These are phyloP conservation scores for Hemicentrotus pulcherrimus DNA, from an alignment of 35 echinoderm and acorn worm genomes.

Conservation along the genomic window DNA sequence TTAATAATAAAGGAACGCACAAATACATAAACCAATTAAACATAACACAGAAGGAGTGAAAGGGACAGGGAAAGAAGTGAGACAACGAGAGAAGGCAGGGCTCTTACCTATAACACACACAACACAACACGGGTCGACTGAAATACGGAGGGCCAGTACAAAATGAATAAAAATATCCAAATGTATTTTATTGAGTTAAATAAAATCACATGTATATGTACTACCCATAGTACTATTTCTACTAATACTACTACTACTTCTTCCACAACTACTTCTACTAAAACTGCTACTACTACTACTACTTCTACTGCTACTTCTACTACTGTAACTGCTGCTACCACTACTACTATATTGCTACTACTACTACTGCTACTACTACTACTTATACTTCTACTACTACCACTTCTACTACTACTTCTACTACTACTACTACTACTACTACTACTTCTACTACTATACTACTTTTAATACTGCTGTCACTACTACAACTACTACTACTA, in stretches of 20 bases:
- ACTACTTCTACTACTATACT: conserved; percentile 30
- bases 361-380: background rate
- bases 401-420: background rate
- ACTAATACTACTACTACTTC: conserved; percentile 33
- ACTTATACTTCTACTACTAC: background rate
- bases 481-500: background rate
- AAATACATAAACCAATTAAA: no score
- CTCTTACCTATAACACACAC: no score
- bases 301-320: conserved; percentile 14
- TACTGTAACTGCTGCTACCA: conserved; percentile 22
- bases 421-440: conserved; percentile 8
- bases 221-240: background rate
- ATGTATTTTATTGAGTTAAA: no score
- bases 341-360: background rate
- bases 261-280: background rate
- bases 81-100: no score
- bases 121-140: no score
- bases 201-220: background rate
- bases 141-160: no score
- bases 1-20: no score
- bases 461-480: background rate
- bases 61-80: no score
- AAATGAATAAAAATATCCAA: no score
- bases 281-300: conserved; percentile 24
- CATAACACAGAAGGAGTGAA: no score